Conservation (phyloP, 23 tunicate species). For the Corella eumyota region DNA sequence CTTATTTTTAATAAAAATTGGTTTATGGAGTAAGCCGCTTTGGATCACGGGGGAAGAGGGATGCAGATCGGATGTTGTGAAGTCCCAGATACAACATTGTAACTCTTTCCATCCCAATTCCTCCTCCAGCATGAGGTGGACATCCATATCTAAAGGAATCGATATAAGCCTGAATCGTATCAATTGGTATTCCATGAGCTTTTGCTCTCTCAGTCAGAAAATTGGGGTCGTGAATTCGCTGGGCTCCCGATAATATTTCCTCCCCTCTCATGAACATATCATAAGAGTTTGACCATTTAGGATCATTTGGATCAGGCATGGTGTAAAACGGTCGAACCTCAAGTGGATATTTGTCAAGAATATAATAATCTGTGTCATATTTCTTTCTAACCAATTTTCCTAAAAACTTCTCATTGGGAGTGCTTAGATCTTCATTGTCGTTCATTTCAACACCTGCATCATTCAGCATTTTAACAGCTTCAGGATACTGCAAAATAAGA, state of each 20-base stretch:
- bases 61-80: conserved; percentile 89
- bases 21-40: conserved; percentile 84
- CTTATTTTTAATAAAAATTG: no score
- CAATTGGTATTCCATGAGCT: conserved; percentile 87
- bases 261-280: conserved; percentile 99
- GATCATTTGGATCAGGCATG: conserved; percentile 96
- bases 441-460: conserved; percentile 96
- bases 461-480: conserved; percentile 90
- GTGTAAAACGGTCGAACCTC: conserved; percentile 99
- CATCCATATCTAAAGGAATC: conserved; percentile 97
- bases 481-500: conserved; percentile 83
- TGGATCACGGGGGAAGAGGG: conserved; percentile 99
- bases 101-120: conserved; percentile 99
- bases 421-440: conserved; percentile 97
- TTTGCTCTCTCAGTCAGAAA: conserved; percentile 86
- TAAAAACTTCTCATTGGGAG: conserved; percentile 92
- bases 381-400: conserved; percentile 91
- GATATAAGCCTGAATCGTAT: conserved; percentile 84
- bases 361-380: conserved; percentile 94
- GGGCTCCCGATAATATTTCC: conserved; percentile 96
- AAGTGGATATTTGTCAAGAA: conserved; percentile 93
- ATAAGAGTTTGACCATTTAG: conserved; percentile 98
- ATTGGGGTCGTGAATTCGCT: conserved; percentile 97
- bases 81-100: conserved; percentile 95
- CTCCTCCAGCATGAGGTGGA: conserved; percentile 99